phyloP scores from a whole-genome alignment of 2,888 invertebrate species.

The Heliconius ismenius region DNA sequence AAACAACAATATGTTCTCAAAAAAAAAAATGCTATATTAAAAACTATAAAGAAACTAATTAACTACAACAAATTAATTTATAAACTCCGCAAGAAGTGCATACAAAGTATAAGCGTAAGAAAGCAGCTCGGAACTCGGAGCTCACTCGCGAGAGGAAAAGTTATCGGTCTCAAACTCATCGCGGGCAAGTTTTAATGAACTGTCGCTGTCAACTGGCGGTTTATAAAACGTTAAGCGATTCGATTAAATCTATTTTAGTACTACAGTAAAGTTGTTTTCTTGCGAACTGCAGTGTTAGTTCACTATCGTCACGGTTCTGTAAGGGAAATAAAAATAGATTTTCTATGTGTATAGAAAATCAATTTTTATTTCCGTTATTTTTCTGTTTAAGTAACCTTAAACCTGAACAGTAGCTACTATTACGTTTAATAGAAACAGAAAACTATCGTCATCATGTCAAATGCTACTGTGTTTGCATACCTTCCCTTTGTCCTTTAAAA shows the following conservation, averaged over 20 bases:
- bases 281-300: neutral
- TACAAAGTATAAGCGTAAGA: conserved; percentile 7
- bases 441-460: too few relatives aligned
- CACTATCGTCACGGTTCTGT: too few relatives aligned
- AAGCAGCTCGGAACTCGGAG: conserved; percentile 3
- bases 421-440: too few relatives aligned
- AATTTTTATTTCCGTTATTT: too few relatives aligned
- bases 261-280: conserved; percentile 2
- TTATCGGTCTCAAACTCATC: conserved; percentile 23
- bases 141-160: conserved; percentile 18
- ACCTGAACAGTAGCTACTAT: too few relatives aligned
- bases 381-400: too few relatives aligned
- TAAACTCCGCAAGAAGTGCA: neutral
- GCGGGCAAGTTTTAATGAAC: conserved; percentile 43
- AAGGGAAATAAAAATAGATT: too few relatives aligned
- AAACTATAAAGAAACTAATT: neutral
- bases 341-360: too few relatives aligned
- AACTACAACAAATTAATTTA: neutral
- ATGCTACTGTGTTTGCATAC: neutral
- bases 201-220: conserved; percentile 37
- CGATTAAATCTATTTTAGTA: conserved; percentile 14
- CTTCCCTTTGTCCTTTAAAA: neutral
- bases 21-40: neutral
- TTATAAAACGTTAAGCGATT: conserved; percentile 26
- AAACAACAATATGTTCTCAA: neutral